Evolutionary conservation across 2,888 invertebrate species (phyloP).

Genomic region (Nomada fucata): DNA sequence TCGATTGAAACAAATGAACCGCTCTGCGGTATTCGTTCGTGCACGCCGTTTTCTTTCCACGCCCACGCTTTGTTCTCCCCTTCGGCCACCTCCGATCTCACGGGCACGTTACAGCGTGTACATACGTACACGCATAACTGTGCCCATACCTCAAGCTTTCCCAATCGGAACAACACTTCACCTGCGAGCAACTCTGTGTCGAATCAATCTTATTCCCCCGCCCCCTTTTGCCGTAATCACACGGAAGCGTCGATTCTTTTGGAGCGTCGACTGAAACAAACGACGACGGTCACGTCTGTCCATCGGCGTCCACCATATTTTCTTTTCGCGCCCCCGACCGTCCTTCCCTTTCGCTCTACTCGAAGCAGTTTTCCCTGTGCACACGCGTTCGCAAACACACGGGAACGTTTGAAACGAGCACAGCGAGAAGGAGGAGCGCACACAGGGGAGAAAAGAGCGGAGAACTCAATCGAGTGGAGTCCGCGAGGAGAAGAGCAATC

Average conservation of each 20-base stretch:
- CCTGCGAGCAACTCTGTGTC: no score
- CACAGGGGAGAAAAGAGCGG: neutral
- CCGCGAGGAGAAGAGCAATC: constrained; percentile 38
- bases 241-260: neutral
- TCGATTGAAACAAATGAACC: constrained; percentile 31
- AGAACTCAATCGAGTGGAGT: constrained; percentile 45
- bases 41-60: neutral
- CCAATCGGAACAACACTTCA: no score
- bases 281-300: constrained; percentile 4
- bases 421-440: neutral
- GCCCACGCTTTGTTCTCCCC: neutral
- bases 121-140: no score
- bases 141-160: no score
- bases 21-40: neutral
- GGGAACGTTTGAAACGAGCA: neutral
- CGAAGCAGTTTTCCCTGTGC: neutral
- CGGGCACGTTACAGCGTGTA: neutral
- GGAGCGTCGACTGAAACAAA: constrained; percentile 11
- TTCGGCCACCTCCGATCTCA: neutral
- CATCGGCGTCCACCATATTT: constrained; percentile 5
- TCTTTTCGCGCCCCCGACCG: constrained; percentile 27
- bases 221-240: no score
- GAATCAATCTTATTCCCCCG: no score
- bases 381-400: constrained; percentile 23
- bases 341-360: neutral